Base-by-base conservation (phyloP, 2,113 vertebrate species). In the Crotalus horridus region DNA sequence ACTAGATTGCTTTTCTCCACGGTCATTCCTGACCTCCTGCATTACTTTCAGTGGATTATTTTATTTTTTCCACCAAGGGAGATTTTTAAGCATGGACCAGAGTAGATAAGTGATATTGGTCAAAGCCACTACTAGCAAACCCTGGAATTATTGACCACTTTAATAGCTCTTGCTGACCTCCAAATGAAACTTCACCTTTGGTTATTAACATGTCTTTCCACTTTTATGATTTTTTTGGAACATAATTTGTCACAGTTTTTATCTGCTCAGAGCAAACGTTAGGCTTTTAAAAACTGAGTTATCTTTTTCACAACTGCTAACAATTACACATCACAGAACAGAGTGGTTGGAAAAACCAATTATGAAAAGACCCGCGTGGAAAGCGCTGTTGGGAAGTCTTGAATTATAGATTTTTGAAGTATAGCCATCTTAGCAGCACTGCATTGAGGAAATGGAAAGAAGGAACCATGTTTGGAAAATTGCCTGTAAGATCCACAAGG, bases 221-320 rank as follows among this genome's bases (percentile, higher is more conserved):
- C 97, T 98, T 98, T 97, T 98, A 98, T 97, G 97, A 98, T 98
- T 97, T 98, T 97, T 86, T 97, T 89, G 94, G 97, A 97, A 98
- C 97, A 97, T 98, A 98, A 98, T 98, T 98, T 98, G 97, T 98
- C 97, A 97, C 97, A 98, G 98, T 97, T 98, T 98, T 98, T 98
- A 98, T 98, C 98, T 97, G 96, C 97, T 97, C 97, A 96, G 97
- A 98, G 97, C 98, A 98, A 98, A 97, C 91, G 93, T 97, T 96
- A 95, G 96, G 97, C 96, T 97, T 98, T 98, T 97, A 97, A 97
- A 97, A 93, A 98, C 95, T 93, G 96, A 98, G 97, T 98, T 98
- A 97, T 98, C 97, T 97, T 97, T 94, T 97, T 97, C 96, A 97
- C 97, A 98, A 97, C 96, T 97, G 97, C 97, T 98, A 98, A 98